A percentile compares a stretch with the other conserved stretches of the same genome.
Evolutionary conservation across 2,113 vertebrate species (phyloP).

Genomic region (Cygnus buccinator): DNA sequence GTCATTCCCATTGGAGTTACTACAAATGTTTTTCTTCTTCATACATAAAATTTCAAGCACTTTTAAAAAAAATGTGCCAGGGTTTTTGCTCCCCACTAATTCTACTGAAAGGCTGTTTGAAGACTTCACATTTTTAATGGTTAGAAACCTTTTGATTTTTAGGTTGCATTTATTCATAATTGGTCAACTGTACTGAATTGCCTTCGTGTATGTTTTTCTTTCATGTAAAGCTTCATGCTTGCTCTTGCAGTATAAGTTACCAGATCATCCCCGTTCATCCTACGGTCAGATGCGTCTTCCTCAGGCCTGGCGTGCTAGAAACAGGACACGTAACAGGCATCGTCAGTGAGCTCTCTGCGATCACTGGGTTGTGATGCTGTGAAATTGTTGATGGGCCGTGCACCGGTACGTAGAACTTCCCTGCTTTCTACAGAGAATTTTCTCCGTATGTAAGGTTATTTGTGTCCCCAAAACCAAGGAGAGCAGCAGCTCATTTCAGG

Average conservation of each 20-base stretch:
- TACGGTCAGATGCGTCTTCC: background rate
- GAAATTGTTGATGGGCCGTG: background rate
- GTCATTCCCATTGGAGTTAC: background rate
- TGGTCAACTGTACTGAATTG: background rate
- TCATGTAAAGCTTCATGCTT: background rate
- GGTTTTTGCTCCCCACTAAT: background rate
- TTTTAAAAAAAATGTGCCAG: background rate
- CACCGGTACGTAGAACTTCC: background rate
- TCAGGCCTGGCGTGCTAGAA: accelerated
- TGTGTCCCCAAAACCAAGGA: background rate
- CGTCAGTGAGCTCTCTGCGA: background rate
- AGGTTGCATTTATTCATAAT: background rate
- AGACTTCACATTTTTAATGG: background rate
- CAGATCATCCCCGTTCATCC: background rate
- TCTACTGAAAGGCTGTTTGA: background rate
- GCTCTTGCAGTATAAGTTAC: background rate
- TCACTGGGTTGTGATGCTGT: background rate
- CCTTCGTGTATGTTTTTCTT: background rate
- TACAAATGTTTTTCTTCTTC: background rate
- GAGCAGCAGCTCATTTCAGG: background rate
- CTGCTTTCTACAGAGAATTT: background rate
- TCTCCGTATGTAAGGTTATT: background rate
- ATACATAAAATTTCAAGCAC: background rate
- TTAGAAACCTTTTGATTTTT: background rate
- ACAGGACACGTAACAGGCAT: background rate